Base-by-base conservation (phyloP, 2,113 vertebrate species). In the Ammospiza nelsoni region DNA sequence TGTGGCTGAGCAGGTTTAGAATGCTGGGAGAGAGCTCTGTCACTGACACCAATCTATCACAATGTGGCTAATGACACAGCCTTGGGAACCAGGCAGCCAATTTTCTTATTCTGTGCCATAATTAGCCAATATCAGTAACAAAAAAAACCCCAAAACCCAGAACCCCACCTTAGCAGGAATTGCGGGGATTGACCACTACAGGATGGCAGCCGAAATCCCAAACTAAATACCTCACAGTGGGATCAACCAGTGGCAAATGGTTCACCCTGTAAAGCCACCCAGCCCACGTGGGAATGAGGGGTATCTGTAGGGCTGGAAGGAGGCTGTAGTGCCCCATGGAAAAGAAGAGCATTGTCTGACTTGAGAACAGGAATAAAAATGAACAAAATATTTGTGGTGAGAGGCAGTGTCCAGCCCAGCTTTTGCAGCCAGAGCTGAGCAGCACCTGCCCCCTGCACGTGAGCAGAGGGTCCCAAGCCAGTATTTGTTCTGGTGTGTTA, bases 41-140 rank as follows among this genome's bases (percentile, higher is more conserved):
- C 88, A 93, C 58, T 95, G 95, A 94, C 93, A 94, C 84, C 91
- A 72, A 86, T 95, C 94, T 88, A 92, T 96, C 92, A 95, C 86
- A 75, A 18, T 41, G 92, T 96, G 88, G 66, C 80, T 95, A 92
- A 94, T 92, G 90, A 97, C 85, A 90, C 76, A 90, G 96, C 90
- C 84, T 89, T 74, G 92, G 77, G 95, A 91, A 69, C 63, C 76
- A 79, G 55, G 75, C 77, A 87, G 76, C 74, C 59, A 35, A 9
- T 91, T 95, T 96, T 72, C 87, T 82, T 96, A 94, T 94, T 92
- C 82, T 84, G 29, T 93, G 76, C 80, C 79, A 94, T 88, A 94
- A 96, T 96, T 97, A 96, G 59, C 78, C 85, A 92, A 68, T 95
- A 97, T 95, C 90, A 89, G 31, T 95, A 87, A 72, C 76, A 69